Evolutionary conservation across 2,797 vertebrate genomes (phyloP), one percentile per base, ranked within the genome.

Genomic region (Rhynchonycteris naso): DNA sequence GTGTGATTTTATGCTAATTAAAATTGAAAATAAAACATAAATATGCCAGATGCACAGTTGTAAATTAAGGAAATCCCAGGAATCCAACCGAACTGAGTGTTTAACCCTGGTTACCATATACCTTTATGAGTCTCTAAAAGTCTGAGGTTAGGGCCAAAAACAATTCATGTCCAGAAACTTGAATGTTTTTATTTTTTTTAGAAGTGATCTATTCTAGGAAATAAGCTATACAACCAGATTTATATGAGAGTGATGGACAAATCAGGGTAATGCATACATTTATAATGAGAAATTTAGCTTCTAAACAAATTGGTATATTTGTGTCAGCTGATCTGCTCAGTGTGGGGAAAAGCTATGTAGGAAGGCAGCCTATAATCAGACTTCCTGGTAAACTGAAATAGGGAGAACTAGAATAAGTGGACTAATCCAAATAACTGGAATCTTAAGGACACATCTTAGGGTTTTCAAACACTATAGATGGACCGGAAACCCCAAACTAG

Each of bases 151-250:
- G 28, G 9, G 15, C 18, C 33, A 50, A 75, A 88, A 72, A 47
- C 43, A 50, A 43, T 63, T 35, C 56, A 85, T 65, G 18, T 74
- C 26, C 69, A 80, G 35, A 84, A 86, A 92, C 79, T 30, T 69
- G 16, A 91, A n/a, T 88, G 28, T 84, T 95, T 87, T 95, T 83
- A 43, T 68, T 75, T 83, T 91, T 94, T 93, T 87, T 24, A 43
- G 26, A 84, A 69, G 6, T 54, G 59, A 38, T 54, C 3, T 56
- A 14, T 78, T 89, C 28, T 21, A 72, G 35, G 26, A 56, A 5
- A 54, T 74, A 33, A 72, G 7, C 14, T 81, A 56, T 1, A 69
- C 13, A 87, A 90, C 12, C 14, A 91, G 74, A 90, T 33, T 80
- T 47, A 58, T 59, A 68, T 14, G 7, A 74, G 24, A 84, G 4